Percentiles rank a stretch among this genome's conserved stretches.
phyloP scores from a whole-genome alignment of 2,113 vertebrate species.

The Notothenia coriiceps region DNA sequence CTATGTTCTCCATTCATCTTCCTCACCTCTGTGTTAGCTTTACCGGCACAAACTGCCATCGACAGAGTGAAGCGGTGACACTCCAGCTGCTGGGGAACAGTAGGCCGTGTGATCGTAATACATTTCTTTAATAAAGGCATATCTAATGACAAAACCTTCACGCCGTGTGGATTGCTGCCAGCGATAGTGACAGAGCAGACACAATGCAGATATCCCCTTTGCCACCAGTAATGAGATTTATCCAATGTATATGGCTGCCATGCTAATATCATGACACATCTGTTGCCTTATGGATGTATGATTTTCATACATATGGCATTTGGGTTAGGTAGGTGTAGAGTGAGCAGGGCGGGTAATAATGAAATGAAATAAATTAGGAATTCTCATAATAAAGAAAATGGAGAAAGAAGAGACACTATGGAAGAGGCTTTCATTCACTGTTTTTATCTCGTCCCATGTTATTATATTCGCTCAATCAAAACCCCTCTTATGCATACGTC shows the following conservation, averaged over 20 bases:
- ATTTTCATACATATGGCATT: slow-evolving; percentile 75
- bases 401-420: slow-evolving; percentile 44
- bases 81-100: slow-evolving; percentile 38
- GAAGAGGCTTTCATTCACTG: slow-evolving; percentile 77
- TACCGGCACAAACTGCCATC: slow-evolving; percentile 19
- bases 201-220: slow-evolving; percentile 66
- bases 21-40: slow-evolving; percentile 7
- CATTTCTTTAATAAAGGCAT: slow-evolving; percentile 74
- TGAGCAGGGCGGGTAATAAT: slow-evolving; percentile 50
- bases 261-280: slow-evolving; percentile 79
- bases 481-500: slow-evolving; percentile 77
- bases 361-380: slow-evolving; percentile 76
- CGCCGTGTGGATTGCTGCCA: slow-evolving; percentile 68
- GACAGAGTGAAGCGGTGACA: slow-evolving; percentile 19
- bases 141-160: slow-evolving; percentile 74
- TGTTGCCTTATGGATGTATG: slow-evolving; percentile 65
- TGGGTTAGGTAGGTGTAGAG: slow-evolving; percentile 36
- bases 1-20: not conserved
- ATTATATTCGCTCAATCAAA: slow-evolving; percentile 84
- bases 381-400: slow-evolving; percentile 71
- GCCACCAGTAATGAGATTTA: slow-evolving; percentile 80
- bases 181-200: slow-evolving; percentile 62
- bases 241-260: slow-evolving; percentile 67
- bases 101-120: slow-evolving; percentile 57
- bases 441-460: slow-evolving; percentile 81